These are phyloP conservation scores for Leptobrachium leishanense DNA, from an alignment of 2,113 vertebrate species.

Conservation along the genomic window DNA sequence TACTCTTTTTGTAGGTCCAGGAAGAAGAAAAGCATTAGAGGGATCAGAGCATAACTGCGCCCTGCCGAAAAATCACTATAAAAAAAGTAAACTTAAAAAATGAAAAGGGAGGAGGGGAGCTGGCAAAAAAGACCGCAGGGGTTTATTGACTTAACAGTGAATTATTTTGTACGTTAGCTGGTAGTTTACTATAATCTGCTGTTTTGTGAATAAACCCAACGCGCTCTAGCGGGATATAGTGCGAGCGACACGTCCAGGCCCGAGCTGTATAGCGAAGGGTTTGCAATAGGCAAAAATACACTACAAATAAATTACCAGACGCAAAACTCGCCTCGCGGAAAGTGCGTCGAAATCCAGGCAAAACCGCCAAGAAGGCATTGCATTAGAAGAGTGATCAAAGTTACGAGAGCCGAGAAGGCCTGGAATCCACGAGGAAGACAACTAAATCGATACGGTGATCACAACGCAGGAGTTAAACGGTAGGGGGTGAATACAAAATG, in stretches of 20 bases:
- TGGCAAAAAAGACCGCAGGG: too few relatives aligned
- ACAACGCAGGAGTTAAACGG: conserved; percentile 20
- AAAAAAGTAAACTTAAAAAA: too few relatives aligned
- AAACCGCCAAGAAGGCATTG: background rate
- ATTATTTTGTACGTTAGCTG: background rate
- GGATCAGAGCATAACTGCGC: background rate
- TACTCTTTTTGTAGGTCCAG: too few relatives aligned
- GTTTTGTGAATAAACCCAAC: background rate
- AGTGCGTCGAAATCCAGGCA: background rate
- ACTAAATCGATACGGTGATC: conserved; percentile 16
- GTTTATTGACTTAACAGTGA: background rate
- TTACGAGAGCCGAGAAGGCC: conserved; percentile 23
- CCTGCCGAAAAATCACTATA: too few relatives aligned
- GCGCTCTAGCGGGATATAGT: background rate
- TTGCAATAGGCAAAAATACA: background rate
- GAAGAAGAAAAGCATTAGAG: background rate
- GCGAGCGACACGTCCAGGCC: background rate
- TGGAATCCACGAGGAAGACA: conserved; percentile 15
- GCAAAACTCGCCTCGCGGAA: background rate
- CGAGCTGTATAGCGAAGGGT: background rate
- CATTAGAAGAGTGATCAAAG: conserved; percentile 17
- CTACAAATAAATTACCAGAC: background rate
- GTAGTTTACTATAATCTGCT: background rate
- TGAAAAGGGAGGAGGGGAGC: too few relatives aligned
- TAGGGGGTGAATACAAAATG: conserved; percentile 25